Conservation (phyloP, 2,888 invertebrate species). For the Dolichopus griseipennis region DNA sequence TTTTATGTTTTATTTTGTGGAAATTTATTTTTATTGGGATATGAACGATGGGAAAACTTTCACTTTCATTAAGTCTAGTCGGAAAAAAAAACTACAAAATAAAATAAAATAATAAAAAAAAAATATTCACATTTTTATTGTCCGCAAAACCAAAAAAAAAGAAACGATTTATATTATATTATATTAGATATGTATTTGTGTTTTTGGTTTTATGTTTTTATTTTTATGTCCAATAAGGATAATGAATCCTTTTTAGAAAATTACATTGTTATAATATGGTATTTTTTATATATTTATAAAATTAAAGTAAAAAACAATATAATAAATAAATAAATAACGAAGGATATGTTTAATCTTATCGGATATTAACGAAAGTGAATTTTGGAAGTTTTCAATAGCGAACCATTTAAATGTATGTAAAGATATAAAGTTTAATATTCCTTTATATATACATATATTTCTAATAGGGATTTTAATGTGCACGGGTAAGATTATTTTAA, state of each 20-base stretch:
- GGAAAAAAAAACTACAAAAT: neutral
- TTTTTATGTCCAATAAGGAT: neutral
- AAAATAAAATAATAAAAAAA: neutral
- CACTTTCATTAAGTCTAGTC: conserved; percentile 1
- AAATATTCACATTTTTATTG: neutral
- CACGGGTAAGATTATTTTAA: no score
- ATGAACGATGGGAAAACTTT: conserved; percentile 1
- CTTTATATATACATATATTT: no score
- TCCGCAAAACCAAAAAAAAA: neutral
- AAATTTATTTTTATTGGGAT: neutral
- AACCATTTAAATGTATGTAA: no score
- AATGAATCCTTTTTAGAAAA: conserved; percentile 5
- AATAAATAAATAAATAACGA: no score
- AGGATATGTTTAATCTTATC: neutral
- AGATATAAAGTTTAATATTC: no score
- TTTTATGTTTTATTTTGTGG: no score
- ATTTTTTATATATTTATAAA: no score
- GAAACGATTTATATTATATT: neutral
- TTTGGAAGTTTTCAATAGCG: neutral
- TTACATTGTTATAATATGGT: neutral
- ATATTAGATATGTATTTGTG: neutral
- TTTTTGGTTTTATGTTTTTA: neutral
- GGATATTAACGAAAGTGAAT: neutral
- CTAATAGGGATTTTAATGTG: no score
- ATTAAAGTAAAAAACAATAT: no score